These are phyloP conservation scores for Meriones psammophilus DNA, from an alignment of 2,797 vertebrate genomes.

Conservation along the genomic window DNA sequence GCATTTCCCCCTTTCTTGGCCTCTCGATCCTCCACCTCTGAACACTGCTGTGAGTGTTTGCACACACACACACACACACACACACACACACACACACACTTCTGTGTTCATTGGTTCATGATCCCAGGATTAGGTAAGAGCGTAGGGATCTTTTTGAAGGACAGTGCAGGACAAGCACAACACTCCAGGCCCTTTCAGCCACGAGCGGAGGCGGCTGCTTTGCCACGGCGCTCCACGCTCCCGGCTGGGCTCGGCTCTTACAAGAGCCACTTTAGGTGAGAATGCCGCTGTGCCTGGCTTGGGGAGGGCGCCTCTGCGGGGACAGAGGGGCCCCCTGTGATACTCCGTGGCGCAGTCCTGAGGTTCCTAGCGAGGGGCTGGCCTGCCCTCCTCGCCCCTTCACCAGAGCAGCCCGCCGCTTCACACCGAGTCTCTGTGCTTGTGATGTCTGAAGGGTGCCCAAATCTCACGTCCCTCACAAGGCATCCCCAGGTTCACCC, in stretches of 20 bases:
- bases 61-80: too few species aligned
- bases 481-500: neutral
- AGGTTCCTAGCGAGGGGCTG: neutral
- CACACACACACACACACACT: neutral
- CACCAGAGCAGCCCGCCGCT: neutral
- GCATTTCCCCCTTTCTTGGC: too few species aligned
- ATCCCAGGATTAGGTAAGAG: neutral
- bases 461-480: neutral
- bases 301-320: neutral
- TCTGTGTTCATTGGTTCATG: neutral
- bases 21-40: neutral
- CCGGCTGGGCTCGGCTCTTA: neutral
- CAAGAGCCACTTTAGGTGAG: neutral
- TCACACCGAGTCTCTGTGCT: neutral
- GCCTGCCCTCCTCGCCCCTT: neutral
- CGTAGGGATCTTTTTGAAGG: neutral
- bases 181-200: neutral
- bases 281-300: neutral
- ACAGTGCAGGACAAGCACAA: neutral
- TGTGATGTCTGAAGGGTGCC: neutral
- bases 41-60: rapidly evolving
- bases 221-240: neutral
- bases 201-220: neutral
- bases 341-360: rapidly evolving
- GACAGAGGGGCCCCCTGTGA: neutral